A percentile compares a stretch with the other conserved stretches of the same genome.
phyloP scores from a whole-genome alignment of 2,888 invertebrate species.

The Caenorhabditis sp. region DNA sequence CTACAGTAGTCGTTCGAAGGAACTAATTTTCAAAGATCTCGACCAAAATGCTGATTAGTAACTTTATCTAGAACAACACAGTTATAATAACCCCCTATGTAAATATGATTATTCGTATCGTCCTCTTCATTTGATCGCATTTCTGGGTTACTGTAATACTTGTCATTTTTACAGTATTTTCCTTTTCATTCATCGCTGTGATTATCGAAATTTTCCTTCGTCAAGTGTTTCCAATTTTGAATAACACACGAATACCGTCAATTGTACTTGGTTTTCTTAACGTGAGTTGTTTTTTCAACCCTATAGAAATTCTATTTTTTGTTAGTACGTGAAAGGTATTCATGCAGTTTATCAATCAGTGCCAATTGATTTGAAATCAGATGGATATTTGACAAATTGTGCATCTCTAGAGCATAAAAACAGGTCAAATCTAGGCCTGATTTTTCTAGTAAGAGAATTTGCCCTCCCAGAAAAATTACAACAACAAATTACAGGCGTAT shows the following conservation, averaged over 20 bases:
- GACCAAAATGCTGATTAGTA: too few species aligned
- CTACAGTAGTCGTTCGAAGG: too few species aligned
- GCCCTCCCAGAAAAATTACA: too few species aligned
- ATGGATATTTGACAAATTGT: slow-evolving; percentile 4
- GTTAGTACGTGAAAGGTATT: background rate
- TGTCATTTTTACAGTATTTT: slow-evolving; percentile 9
- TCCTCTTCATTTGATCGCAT: too few species aligned
- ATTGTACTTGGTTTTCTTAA: background rate
- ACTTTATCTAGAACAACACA: too few species aligned
- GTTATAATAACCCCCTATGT: too few species aligned
- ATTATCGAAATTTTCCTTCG: slow-evolving; percentile 1
- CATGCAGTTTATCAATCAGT: background rate
- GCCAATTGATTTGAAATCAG: background rate
- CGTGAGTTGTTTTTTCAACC: slow-evolving; percentile 3
- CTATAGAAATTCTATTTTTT: too few species aligned
- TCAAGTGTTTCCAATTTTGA: background rate
- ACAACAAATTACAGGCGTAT: background rate
- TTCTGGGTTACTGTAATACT: too few species aligned
- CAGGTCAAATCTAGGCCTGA: background rate
- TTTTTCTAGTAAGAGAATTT: background rate
- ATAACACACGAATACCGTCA: background rate
- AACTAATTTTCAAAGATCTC: too few species aligned
- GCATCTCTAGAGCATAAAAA: slow-evolving; percentile 7
- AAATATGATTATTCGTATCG: too few species aligned
- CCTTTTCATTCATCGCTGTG: slow-evolving; percentile 14